Base-by-base conservation (phyloP, 1,140 invertebrate genomes). In the Cyphomyrmex costatus region DNA sequence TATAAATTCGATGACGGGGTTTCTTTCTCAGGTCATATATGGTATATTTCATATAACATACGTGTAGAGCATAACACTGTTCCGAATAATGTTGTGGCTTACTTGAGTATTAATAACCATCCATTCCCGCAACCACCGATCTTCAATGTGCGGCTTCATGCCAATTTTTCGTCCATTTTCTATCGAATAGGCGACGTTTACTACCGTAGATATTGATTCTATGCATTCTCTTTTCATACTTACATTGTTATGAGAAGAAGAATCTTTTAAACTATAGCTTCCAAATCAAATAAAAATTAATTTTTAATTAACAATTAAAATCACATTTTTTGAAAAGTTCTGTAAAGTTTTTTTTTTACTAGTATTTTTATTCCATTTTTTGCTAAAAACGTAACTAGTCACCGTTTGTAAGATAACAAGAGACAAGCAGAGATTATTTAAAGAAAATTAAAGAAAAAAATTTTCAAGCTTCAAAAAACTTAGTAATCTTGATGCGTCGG, bases 101-200 rank as follows among this genome's bases (percentile, higher is more conserved):
- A 74, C 46, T 49, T 24, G n/a, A 70, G 24, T 89, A 89, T 89
- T 89, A 89, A 89, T 89, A 89, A 88, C 58, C 73, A 3, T 65
- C 27, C 60, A 66, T 71, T 87, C 51, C 36, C 24, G 27, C 71
- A 33, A 19, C 19, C 65, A 68, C 65, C 36, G 12, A 68, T 73
- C 60, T 68, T 68, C 70, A 61, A 19, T 8, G 42, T 30, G 51
- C 10, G 8, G 14, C 5, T 53, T 77, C 16, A 16, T 27, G 36
- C 16, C 16, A 19, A 19, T 27, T 80, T 42, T 30, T 42, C 49
- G 14, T 1, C 19, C 8, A 70, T 56, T 68, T 56, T 68, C 27
- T n/a, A 14, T 10, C 10, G 14, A 36, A 27, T 3, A 8, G n/a
- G 27, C 42, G n/a, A 46, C 7, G 19, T 14, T 78, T 58, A 36